Conservation (phyloP, 2,797 vertebrate genomes). For the Rhinichthys osculus region DNA sequence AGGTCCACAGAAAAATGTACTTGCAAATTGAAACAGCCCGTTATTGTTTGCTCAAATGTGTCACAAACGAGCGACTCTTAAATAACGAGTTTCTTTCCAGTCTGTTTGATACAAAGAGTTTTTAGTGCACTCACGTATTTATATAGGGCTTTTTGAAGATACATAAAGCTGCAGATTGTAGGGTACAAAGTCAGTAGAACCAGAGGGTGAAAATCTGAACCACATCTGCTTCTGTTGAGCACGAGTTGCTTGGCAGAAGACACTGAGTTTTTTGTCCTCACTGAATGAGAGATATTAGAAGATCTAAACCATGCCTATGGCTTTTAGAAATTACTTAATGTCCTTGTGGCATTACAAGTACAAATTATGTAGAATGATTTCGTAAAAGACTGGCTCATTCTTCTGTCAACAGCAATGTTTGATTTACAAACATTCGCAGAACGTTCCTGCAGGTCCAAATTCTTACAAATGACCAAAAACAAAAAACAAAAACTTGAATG, state of each 20-base stretch:
- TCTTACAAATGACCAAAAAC: constrained; percentile 12
- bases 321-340: not conserved
- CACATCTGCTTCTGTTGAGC: constrained; percentile 12
- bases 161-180: constrained; percentile 19
- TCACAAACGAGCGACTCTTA: constrained; percentile 1
- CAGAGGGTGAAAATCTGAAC: constrained; percentile 10
- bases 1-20: constrained; percentile 22
- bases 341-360: not conserved
- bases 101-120: constrained; percentile 23
- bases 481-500: not conserved
- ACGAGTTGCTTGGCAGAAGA: constrained; percentile 9
- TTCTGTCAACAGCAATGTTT: not conserved
- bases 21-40: constrained; percentile 17
- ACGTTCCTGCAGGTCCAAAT: constrained; percentile 16
- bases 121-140: constrained; percentile 22
- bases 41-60: constrained; percentile 41
- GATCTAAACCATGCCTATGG: constrained; percentile 25
- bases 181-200: not conserved
- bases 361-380: not conserved
- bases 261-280: constrained; percentile 7
- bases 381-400: not conserved
- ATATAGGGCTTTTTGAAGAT: constrained; percentile 18
- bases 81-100: constrained; percentile 18
- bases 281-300: constrained; percentile 26
- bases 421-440: constrained; percentile 35